Evolutionary conservation across 1,140 invertebrate species (phyloP), one percentile per base, ranked within the genome.

Genomic region (Aleiodes sp.): DNA sequence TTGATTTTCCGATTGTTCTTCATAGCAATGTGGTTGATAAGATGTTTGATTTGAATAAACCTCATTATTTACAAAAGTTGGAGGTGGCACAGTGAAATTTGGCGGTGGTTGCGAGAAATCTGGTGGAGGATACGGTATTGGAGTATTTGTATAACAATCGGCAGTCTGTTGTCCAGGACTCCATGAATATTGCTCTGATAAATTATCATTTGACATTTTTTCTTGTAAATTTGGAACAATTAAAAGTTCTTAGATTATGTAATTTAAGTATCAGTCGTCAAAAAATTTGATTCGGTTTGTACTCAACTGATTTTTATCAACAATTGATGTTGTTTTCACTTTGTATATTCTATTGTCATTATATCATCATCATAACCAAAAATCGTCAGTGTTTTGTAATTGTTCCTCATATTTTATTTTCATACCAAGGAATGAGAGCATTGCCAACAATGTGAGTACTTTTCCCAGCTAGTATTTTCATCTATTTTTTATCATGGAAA

Each of bases 61-160:
- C n/a, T n/a, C n/a, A n/a, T n/a, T 28, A 31, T 59, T 59, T 59
- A 4, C 9, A 7, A 14, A n/a, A 59, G 10, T 16, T 10, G 56
- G 56, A 14, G 56, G 56, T 33, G 56, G 56, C 10, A 59, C 56
- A 28, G 8, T 24, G 12, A 59, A 59, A 59, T 59, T 59, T 31
- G 56, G 56, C 1, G 56, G 56, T 29, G 56, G 56, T 31, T 59
- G 24, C 14, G 56, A 31, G 4, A 59, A 59, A 31, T 59, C 56
- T 28, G 56, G 56, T n/a, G 28, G 56, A 6, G 56, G 56, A 9
- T 29, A 31, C 9, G 56, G 56, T 28, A 59, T 16, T n/a, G 24
- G n/a, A 24, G 19, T 7, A 4, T 29, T 59, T 16, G 26, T 14
- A 31, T 63, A 39, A 14, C 10, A 28, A 39, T 35, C 61, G 2